A percentile compares a stretch with the other conserved stretches of the same genome.
Evolutionary conservation across 53 echinoderm and acorn worm species (phyloP).

Genomic region (Paracentrotus lividus): DNA sequence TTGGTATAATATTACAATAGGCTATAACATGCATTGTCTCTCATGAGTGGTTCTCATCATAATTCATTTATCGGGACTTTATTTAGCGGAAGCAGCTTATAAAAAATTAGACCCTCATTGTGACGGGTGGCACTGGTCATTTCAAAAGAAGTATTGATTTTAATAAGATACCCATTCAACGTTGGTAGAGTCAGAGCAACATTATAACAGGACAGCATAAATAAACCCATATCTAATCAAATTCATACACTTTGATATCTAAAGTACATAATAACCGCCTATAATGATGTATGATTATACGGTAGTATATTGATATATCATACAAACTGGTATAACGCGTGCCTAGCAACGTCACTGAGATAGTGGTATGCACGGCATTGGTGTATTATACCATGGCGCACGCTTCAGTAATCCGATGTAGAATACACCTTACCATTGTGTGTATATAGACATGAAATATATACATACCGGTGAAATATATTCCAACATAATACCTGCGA

Average conservation of each 20-base stretch:
- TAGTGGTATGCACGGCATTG: slow-evolving; percentile 13
- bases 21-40: not conserved
- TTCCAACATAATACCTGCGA: not conserved
- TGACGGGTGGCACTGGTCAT: not conserved
- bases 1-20: not conserved
- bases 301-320: not conserved
- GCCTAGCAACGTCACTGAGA: slow-evolving; percentile 32
- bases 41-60: not conserved
- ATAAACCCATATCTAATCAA: not conserved
- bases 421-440: not conserved
- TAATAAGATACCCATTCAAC: not conserved
- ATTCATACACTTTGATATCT: not conserved
- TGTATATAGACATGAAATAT: slow-evolving; percentile 5
- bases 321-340: slow-evolving; percentile 29
- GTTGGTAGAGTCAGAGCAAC: not conserved
- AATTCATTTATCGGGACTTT: not conserved
- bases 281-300: not conserved
- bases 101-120: slow-evolving; percentile 31
- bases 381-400: not conserved
- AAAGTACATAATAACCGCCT: not conserved
- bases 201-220: not conserved
- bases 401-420: slow-evolving; percentile 38
- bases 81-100: not conserved
- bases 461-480: too few species aligned
- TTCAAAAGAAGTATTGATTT: slow-evolving; percentile 35